Base-by-base conservation (phyloP, 2,797 vertebrate species). In the Gambusia yucatana region DNA sequence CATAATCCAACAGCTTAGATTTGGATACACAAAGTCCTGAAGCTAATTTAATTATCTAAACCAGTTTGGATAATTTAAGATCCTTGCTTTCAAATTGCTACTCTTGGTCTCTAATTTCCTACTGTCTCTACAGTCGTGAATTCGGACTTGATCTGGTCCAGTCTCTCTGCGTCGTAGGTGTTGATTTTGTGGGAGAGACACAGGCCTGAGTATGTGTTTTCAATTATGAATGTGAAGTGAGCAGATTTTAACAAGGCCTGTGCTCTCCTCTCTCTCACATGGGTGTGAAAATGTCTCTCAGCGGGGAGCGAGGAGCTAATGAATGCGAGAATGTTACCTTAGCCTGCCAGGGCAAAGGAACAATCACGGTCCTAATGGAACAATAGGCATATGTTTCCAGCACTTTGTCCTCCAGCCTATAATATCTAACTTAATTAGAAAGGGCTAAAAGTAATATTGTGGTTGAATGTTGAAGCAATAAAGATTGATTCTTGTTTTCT, bases 221-320 rank as follows among this genome's bases (percentile, higher is more conserved):
- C 88, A 87, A 93, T 95, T 91, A 93, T 61, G 79, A 82, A 87
- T 77, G 88, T 78, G 75, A 92, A 92, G 92, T 91, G 83, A 93
- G 87, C 83, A 63, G 87, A 84, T 88, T 93, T 94, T 94, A 94
- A 94, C 92, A 82, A 91, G 79, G 73, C 71, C 43, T 75, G 67
- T 71, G 50, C 82, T 88, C 84, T 65, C 55, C 89, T 92, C 77
- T 81, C 69, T 71, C 28, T 88, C 88, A 85, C 93, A 86, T 77
- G 86, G 88, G 90, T 91, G 89, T 92, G 89, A 94, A 94, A 90
- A 89, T 81, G 84, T 80, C 88, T 92, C 92, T 85, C 91, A 81
- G 90, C 69, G 6, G 89, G 90, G 71, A 80, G 79, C 46, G 6
- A 59, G 83, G 72, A 77, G 80, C 76, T 92, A 91, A 94, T 86